Conservation (phyloP, 2,113 vertebrate genomes). For the Ploceus nigricollis region DNA sequence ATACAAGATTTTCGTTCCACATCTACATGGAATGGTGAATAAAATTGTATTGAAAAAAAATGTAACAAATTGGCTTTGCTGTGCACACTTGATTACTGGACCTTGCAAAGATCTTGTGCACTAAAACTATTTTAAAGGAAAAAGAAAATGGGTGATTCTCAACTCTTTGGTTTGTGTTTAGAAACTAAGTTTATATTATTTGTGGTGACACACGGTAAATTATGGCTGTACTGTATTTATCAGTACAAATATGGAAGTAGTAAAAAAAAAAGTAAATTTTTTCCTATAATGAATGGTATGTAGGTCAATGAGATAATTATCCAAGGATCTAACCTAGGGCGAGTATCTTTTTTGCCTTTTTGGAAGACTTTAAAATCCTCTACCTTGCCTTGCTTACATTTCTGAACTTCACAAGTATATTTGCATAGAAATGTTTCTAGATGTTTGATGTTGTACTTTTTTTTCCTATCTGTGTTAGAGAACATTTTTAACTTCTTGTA, state of each 20-base stretch:
- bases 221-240: neutral
- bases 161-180: neutral
- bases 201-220: neutral
- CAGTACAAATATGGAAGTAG: neutral
- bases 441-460: neutral
- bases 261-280: neutral
- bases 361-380: neutral
- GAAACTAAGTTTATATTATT: neutral
- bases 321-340: neutral
- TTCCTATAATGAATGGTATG: neutral
- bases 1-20: neutral
- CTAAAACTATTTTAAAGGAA: neutral
- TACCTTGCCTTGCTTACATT: neutral
- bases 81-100: neutral
- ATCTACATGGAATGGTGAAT: neutral
- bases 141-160: neutral
- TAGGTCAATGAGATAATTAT: neutral
- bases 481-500: neutral
- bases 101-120: neutral
- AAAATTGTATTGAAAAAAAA: neutral
- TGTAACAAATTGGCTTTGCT: neutral
- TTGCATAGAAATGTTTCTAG: neutral
- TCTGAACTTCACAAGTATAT: neutral
- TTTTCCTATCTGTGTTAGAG: neutral
- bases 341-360: neutral